Evolutionary conservation across 2,113 vertebrate species (phyloP), one percentile per base, ranked within the genome.

Genomic region (Ptilonorhynchus violaceus): DNA sequence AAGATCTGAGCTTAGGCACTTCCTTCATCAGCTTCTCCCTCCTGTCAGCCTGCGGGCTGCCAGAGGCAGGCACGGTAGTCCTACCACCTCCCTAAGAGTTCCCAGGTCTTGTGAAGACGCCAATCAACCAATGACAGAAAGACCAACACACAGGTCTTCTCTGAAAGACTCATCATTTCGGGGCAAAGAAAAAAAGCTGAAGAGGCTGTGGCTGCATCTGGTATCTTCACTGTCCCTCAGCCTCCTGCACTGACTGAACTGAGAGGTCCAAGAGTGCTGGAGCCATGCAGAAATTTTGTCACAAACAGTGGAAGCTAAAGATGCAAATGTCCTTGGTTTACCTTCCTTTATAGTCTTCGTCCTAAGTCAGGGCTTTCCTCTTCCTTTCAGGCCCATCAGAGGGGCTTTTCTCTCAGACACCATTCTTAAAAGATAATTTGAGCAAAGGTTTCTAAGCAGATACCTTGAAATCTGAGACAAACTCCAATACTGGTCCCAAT

Each of bases 1-100:
- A 96, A 95, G 91, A 91, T 92, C 80, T 89, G 85, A 96, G 60
- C 50, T 89, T 68, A 53, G 42, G 80, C 86, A 85, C 41, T 64
- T 80, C 66, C 68, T 93, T 60, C 83, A 85, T 62, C 77, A 85
- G 42, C 67, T 82, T 88, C 73, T 88, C 49, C n/a, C 92, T 89
- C 49, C 53, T 83, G 85, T 77, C 88, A 90, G 72, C 25, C n/a
- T 42, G 14, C 60, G 80, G 62, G 56, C 25, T 3, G 3, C 33
- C 75, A 87, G 47, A 63, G 25, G 30, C 55, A 67, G 31, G 50
- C 53, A 62, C 63, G 24, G 6, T 22, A 69, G 39, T n/a, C 31
- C 47, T n/a, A 10, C 46, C 1, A 1, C 41, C 52, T 64, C 28
- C 37, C 41, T 21, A 31, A 62, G 13, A 70, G 28, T 17, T 44